These are phyloP conservation scores for Chinchilla lanigera DNA, from an alignment of 2,113 vertebrate genomes.

Conservation along the genomic window DNA sequence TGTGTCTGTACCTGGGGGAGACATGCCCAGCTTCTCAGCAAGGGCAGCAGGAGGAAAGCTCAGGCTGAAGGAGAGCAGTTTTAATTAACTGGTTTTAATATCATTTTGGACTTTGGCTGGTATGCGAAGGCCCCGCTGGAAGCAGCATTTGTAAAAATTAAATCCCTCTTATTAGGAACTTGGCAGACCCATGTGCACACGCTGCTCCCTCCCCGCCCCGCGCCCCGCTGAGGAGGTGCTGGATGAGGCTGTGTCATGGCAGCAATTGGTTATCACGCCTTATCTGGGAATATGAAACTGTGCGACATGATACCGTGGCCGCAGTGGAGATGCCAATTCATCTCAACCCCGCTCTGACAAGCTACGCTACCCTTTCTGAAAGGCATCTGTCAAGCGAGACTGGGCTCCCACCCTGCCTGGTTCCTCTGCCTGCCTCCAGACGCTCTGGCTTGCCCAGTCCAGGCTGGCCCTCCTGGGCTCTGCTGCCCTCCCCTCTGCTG, in stretches of 20 bases:
- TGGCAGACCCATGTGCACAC: conserved; percentile 80
- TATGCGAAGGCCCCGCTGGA: conserved; percentile 77
- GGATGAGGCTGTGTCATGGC: conserved; percentile 88
- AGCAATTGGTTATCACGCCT: conserved; percentile 96
- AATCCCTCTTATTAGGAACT: conserved; percentile 85
- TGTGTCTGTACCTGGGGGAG: conserved; percentile 7
- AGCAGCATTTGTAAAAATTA: conserved; percentile 82
- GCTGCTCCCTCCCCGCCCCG: neutral
- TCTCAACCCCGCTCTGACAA: conserved; percentile 97
- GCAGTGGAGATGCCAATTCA: conserved; percentile 97
- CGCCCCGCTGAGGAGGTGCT: conserved; percentile 84
- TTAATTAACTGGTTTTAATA: conserved; percentile 79
- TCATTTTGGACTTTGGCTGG: conserved; percentile 79
- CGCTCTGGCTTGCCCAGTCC: neutral
- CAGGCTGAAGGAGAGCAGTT: conserved; percentile 81
- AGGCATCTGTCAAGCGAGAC: conserved; percentile 96
- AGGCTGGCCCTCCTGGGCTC: conserved; percentile 58
- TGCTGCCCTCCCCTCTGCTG: conserved; percentile 70
- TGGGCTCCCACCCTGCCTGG: conserved; percentile 73
- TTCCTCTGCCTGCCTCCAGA: neutral
- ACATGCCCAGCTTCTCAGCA: conserved; percentile 56
- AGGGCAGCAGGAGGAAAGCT: conserved; percentile 53
- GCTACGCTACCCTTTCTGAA: conserved; percentile 99
- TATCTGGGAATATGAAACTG: conserved; percentile 98
- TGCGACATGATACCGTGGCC: conserved; percentile 93